These are phyloP conservation scores for Cylas formicarius DNA, from an alignment of 1,140 invertebrate species.

Conservation along the genomic window DNA sequence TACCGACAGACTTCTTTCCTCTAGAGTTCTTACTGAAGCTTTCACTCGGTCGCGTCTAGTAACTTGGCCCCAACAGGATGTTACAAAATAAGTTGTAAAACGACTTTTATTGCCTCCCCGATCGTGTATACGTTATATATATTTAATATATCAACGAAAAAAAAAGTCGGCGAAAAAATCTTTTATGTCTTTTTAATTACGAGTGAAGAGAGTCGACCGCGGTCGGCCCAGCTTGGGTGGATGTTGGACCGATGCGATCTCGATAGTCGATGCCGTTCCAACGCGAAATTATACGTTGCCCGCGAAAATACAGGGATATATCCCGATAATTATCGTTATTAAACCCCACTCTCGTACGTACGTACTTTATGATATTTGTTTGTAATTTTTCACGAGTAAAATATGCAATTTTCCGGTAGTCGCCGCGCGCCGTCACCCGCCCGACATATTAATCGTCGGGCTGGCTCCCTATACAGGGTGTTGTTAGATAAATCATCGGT, in stretches of 20 bases:
- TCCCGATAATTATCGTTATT: conserved; percentile 40
- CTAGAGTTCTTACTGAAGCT: too few relatives aligned
- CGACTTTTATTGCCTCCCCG: conserved; percentile 20
- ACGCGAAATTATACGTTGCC: conserved; percentile 35
- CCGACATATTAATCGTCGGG: conserved; percentile 38
- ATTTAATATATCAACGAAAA: background rate
- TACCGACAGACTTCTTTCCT: too few relatives aligned
- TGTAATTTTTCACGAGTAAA: conserved; percentile 36
- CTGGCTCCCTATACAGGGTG: too few relatives aligned
- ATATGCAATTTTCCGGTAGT: conserved; percentile 40
- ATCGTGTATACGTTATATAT: conserved; percentile 19
- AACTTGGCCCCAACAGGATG: too few relatives aligned
- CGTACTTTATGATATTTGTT: conserved; percentile 39
- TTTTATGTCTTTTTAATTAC: conserved; percentile 34
- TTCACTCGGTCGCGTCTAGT: too few relatives aligned
- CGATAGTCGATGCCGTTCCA: conserved; percentile 28
- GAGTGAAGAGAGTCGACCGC: conserved; percentile 28
- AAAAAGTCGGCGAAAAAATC: conserved; percentile 20
- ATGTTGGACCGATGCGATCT: conserved; percentile 7
- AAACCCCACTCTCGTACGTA: conserved; percentile 32
- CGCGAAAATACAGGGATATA: conserved; percentile 37
- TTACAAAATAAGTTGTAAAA: conserved; percentile 1
- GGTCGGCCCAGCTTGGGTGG: conserved; percentile 16
- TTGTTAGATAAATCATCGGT: too few relatives aligned
- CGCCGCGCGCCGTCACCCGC: too few relatives aligned